phyloP scores from a whole-genome alignment of 2,888 invertebrate species.

The Acronicta alni region DNA sequence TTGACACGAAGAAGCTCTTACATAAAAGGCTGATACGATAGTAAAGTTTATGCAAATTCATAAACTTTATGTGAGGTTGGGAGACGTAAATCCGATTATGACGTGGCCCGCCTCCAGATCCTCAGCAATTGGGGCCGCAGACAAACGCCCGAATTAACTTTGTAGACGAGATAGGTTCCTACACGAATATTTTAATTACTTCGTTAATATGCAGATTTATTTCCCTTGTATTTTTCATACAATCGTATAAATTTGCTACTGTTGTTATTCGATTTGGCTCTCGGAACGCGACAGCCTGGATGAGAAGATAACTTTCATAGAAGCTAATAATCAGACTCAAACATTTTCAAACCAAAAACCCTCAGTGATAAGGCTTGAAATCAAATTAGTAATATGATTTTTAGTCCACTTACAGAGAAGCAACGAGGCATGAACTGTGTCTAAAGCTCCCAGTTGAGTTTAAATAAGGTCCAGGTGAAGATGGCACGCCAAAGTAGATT shows the following conservation, averaged over 20 bases:
- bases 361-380: no score
- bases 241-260: slow-evolving; percentile 42
- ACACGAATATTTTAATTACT: slow-evolving; percentile 64
- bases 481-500: neutral
- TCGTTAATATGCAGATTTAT: slow-evolving; percentile 67
- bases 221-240: slow-evolving; percentile 57
- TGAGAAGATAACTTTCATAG: slow-evolving; percentile 15
- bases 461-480: no score
- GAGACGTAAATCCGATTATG: slow-evolving; percentile 73
- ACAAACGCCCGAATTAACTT: slow-evolving; percentile 65
- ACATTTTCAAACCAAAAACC: no score
- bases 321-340: neutral
- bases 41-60: slow-evolving; percentile 76
- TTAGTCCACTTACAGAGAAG: no score
- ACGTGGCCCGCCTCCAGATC: slow-evolving; percentile 57
- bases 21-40: slow-evolving; percentile 58
- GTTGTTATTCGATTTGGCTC: slow-evolving; percentile 40
- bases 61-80: slow-evolving; percentile 69
- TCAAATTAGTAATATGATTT: no score
- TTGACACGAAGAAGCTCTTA: slow-evolving; percentile 37
- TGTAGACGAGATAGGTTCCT: slow-evolving; percentile 51
- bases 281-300: slow-evolving; percentile 3
- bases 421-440: no score
- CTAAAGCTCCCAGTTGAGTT: no score
- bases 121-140: slow-evolving; percentile 60